Evolutionary conservation across 2,113 vertebrate species (phyloP).

Genomic region (Lethenteron reissneri): DNA sequence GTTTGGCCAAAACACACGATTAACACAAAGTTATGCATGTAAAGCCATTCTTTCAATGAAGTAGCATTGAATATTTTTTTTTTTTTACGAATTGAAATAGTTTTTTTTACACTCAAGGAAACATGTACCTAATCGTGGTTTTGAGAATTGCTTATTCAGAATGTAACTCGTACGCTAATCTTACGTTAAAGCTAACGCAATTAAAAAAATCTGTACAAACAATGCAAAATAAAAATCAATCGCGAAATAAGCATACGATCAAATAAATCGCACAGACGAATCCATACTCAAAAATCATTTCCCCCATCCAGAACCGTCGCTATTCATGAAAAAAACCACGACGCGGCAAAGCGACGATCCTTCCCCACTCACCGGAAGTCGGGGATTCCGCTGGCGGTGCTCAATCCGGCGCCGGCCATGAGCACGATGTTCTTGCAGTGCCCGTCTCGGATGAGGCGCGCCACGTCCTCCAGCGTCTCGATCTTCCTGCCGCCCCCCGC

Average conservation of each 20-base stretch:
- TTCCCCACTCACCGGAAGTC: slow-evolving; percentile 27
- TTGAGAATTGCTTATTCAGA: too few species aligned
- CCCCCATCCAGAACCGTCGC: background rate
- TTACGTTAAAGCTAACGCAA: too few species aligned
- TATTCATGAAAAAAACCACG: background rate
- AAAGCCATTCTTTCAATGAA: too few species aligned
- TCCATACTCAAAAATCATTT: background rate
- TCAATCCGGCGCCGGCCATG: slow-evolving; percentile 37
- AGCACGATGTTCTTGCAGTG: slow-evolving; percentile 30
- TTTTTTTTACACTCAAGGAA: too few species aligned
- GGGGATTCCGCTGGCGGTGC: slow-evolving; percentile 38
- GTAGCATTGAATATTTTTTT: too few species aligned
- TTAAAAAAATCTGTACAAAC: too few species aligned
- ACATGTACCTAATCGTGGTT: too few species aligned
- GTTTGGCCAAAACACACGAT: too few species aligned
- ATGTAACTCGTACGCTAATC: too few species aligned
- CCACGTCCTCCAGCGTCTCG: slow-evolving; percentile 23
- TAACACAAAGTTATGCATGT: too few species aligned
- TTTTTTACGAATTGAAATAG: too few species aligned
- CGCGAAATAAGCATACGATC: background rate
- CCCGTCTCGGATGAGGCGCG: slow-evolving; percentile 28
- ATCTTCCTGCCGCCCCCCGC: background rate
- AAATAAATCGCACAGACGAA: background rate
- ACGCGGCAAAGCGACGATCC: too few species aligned
- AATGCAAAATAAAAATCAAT: background rate